A percentile compares a stretch with the other conserved stretches of the same genome.
phyloP scores from a whole-genome alignment of 2,888 invertebrate genomes.

The Lepas anatifera region DNA sequence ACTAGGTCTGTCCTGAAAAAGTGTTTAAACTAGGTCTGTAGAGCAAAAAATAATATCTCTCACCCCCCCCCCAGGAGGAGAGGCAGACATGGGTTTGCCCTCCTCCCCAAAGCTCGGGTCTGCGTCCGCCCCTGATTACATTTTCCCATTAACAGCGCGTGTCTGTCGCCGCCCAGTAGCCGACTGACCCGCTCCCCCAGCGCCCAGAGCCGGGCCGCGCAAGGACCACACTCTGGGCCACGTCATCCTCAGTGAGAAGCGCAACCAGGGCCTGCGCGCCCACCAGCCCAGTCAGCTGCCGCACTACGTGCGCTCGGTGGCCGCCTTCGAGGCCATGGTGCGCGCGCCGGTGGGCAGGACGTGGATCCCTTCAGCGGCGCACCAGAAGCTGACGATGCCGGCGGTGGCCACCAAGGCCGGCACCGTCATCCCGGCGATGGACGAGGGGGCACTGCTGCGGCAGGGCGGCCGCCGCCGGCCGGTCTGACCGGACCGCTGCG shows the following conservation, averaged over 20 bases:
- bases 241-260: constrained; percentile 75
- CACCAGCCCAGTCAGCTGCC: constrained; percentile 72
- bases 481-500: too few relatives aligned
- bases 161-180: too few relatives aligned
- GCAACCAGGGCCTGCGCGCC: constrained; percentile 50
- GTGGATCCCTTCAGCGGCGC: constrained; percentile 78
- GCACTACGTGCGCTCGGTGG: constrained; percentile 76
- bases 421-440: constrained; percentile 77
- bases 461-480: too few relatives aligned
- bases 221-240: constrained; percentile 67
- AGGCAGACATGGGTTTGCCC: too few relatives aligned
- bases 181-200: constrained; percentile 47
- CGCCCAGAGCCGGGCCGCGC: constrained; percentile 50
- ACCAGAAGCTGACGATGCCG: constrained; percentile 62
- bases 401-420: constrained; percentile 70
- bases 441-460: constrained; percentile 41
- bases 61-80: too few relatives aligned
- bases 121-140: too few relatives aligned
- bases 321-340: constrained; percentile 81
- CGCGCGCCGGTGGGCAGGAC: constrained; percentile 78
- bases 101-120: too few relatives aligned
- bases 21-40: too few relatives aligned
- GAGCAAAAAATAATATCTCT: too few relatives aligned
- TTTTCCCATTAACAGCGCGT: too few relatives aligned
- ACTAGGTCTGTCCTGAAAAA: too few relatives aligned